Percentiles rank a stretch among this genome's conserved stretches.
Evolutionary conservation across 1,140 invertebrate genomes (phyloP).

Genomic region (Drosophila athabasca): DNA sequence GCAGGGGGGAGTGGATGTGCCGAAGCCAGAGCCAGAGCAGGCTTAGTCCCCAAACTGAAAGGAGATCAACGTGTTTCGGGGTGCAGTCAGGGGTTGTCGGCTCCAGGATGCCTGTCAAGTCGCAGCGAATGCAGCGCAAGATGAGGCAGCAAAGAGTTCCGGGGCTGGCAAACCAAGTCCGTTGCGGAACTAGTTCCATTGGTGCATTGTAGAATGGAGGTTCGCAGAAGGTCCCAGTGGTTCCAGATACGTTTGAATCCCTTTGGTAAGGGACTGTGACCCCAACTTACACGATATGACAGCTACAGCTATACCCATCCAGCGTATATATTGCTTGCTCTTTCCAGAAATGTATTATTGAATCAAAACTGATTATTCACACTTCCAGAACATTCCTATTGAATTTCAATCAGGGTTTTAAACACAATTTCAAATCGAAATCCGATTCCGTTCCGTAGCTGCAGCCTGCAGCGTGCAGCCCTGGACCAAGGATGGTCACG

Average conservation of each 20-base stretch:
- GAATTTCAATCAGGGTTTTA: too few species aligned
- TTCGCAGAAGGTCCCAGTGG: not conserved
- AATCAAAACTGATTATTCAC: too few species aligned
- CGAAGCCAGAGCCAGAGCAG: not conserved
- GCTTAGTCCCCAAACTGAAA: conserved; percentile 33
- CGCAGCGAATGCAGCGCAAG: conserved; percentile 23
- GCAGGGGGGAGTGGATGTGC: conserved; percentile 6
- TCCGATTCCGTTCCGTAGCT: not conserved
- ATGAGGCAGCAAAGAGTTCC: not conserved
- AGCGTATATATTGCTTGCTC: too few species aligned
- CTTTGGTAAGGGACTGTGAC: too few species aligned
- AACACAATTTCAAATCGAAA: not conserved
- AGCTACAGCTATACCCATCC: too few species aligned
- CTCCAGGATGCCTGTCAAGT: conserved; percentile 32
- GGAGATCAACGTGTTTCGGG: conserved; percentile 46
- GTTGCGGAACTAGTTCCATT: too few species aligned
- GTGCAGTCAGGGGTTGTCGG: not conserved
- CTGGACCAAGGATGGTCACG: conserved; percentile 27
- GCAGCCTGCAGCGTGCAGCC: not conserved
- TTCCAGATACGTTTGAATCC: too few species aligned
- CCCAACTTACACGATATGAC: too few species aligned
- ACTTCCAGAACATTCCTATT: not conserved
- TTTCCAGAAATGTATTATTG: too few species aligned
- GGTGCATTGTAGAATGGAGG: not conserved
- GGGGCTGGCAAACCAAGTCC: too few species aligned